Conservation (phyloP, 53 echinoderm and acorn worm species). For the Arbacia lixula region DNA sequence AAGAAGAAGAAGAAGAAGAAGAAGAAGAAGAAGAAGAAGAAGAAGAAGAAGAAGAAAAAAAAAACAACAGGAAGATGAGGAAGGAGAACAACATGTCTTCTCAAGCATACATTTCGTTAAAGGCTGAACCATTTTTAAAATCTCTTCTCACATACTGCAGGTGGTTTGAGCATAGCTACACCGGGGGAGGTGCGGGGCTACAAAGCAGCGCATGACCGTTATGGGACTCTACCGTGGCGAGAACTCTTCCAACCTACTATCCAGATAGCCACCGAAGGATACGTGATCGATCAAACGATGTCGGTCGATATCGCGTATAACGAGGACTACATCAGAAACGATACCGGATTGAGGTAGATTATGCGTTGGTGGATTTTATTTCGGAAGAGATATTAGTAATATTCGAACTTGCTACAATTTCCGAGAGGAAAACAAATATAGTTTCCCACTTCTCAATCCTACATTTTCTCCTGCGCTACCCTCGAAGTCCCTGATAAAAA, state of each 20-base stretch:
- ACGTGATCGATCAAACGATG: slow-evolving; percentile 13
- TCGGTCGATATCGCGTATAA: slow-evolving; percentile 6
- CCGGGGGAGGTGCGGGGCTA: slow-evolving; percentile 49
- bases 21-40: too few species aligned
- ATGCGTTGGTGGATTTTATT: too few species aligned
- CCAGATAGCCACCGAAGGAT: slow-evolving; percentile 14
- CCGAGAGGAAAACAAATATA: too few species aligned
- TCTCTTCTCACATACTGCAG: background rate
- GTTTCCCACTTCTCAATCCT: too few species aligned
- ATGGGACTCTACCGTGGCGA: slow-evolving; percentile 39
- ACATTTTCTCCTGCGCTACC: too few species aligned
- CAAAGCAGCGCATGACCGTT: slow-evolving; percentile 31
- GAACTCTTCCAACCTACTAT: slow-evolving; percentile 42
- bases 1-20: too few species aligned
- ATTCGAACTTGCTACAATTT: too few species aligned
- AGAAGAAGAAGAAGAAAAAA: too few species aligned
- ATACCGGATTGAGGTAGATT: slow-evolving; percentile 1
- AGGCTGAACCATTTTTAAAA: background rate
- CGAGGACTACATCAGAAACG: slow-evolving; percentile 33
- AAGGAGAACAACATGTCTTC: background rate
- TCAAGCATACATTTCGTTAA: background rate
- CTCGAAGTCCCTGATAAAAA: too few species aligned
- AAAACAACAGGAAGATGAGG: too few species aligned
- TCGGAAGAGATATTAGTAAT: too few species aligned
- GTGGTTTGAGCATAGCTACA: slow-evolving; percentile 34